A percentile compares a stretch with the other conserved stretches of the same genome.
Evolutionary conservation across 2,888 invertebrate genomes (phyloP).

Genomic region (Pharmacophagus antenor): DNA sequence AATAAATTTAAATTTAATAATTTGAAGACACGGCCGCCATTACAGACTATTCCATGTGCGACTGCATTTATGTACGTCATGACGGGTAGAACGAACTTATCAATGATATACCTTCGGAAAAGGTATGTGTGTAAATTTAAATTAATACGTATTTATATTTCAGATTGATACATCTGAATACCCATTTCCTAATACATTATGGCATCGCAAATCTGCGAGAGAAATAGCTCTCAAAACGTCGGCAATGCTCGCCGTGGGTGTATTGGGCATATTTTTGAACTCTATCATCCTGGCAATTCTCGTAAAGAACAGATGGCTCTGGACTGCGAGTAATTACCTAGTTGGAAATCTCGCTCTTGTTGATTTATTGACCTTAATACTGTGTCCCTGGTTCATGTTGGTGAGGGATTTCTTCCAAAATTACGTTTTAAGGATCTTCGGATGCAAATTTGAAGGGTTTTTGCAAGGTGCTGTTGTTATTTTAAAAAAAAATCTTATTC

Average conservation of each 20-base stretch:
- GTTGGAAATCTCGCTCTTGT: constrained; percentile 88
- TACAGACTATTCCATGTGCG: too few relatives aligned
- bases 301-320: constrained; percentile 81
- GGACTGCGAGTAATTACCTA: constrained; percentile 86
- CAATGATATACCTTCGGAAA: too few relatives aligned
- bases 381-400: constrained; percentile 89
- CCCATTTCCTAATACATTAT: constrained; percentile 83
- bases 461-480: constrained; percentile 80
- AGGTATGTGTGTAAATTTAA: too few relatives aligned
- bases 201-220: constrained; percentile 81
- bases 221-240: constrained; percentile 83
- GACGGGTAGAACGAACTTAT: too few relatives aligned
- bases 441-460: constrained; percentile 89
- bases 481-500: not conserved
- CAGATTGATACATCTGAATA: constrained; percentile 66
- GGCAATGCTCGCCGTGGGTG: constrained; percentile 81
- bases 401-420: constrained; percentile 89
- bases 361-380: constrained; percentile 83
- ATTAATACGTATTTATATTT: constrained; percentile 35
- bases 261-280: constrained; percentile 85
- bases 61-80: too few relatives aligned
- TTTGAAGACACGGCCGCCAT: too few relatives aligned
- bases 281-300: constrained; percentile 83
- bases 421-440: constrained; percentile 85
- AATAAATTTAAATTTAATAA: too few relatives aligned